phyloP scores from a whole-genome alignment of 2,888 invertebrate species.

The Cerastoderma edule region DNA sequence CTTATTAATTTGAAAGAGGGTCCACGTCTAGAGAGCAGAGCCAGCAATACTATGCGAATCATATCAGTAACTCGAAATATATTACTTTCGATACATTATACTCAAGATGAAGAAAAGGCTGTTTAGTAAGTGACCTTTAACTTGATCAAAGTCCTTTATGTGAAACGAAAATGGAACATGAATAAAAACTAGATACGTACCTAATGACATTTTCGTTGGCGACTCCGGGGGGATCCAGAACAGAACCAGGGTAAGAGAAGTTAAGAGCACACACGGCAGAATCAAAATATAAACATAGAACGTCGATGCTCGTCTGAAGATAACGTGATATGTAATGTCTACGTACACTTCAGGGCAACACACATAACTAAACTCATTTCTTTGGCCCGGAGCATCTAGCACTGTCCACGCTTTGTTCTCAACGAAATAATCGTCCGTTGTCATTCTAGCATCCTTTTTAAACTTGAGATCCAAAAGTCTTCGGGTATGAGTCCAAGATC shows the following conservation, averaged over 20 bases:
- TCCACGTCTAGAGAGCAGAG: no score
- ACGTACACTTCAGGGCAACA: conserved; percentile 81
- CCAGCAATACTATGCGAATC: no score
- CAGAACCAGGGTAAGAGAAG: conserved; percentile 83
- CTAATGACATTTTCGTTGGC: conserved; percentile 83
- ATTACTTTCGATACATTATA: no score
- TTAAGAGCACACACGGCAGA: conserved; percentile 84
- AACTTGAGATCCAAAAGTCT: conserved; percentile 78
- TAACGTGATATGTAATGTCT: conserved; percentile 81
- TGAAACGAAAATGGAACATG: no score
- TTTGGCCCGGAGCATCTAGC: conserved; percentile 74
- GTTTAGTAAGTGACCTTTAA: no score
- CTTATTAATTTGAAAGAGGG: no score
- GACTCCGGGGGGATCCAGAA: conserved; percentile 85
- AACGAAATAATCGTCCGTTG: conserved; percentile 78
- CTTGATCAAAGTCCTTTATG: no score
- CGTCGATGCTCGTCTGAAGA: conserved; percentile 76
- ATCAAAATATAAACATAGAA: conserved; percentile 84
- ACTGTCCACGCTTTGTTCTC: conserved; percentile 83
- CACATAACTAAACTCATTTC: conserved; percentile 73
- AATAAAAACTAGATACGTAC: conserved; percentile 67
- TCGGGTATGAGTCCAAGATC: conserved; percentile 83
- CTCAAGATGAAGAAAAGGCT: no score
- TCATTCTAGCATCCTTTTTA: conserved; percentile 53
- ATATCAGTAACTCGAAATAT: no score